Evolutionary conservation across 2,797 vertebrate species (phyloP), one percentile per base, ranked within the genome.

Genomic region (Geotrypetes seraphini): DNA sequence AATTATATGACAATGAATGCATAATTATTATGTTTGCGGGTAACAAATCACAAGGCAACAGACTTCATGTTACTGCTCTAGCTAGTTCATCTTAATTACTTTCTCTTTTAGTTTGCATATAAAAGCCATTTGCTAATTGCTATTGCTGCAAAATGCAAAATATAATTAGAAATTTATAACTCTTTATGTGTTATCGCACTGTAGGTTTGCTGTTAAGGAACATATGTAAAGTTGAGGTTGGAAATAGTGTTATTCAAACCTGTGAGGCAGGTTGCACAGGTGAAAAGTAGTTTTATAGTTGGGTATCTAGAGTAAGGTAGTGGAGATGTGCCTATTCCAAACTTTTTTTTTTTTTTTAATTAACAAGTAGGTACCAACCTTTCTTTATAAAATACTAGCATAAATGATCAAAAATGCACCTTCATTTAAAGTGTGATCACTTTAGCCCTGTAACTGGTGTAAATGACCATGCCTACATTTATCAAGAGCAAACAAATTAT

Each of bases 21-120:
- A 90, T 97, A 97, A 98, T 97, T 96, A 95, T 95, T 95, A 85
- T 95, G 88, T 96, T 97, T 97, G 91, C 95, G 90, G 92, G 88
- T 87, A 86, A 88, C 89, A 92, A 96, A 96, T 97, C 93, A 87
- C 85, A 90, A 91, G 88, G 96, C 91, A 94, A 93, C 92, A 97
- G 93, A 87, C 91, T 92, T 88, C 90, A 94, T 92, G 91, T 89
- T 89, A 84, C 89, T 89, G 90, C 92, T 90, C 88, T 95, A 85
- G 92, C 96, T 92, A 89, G 86, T 90, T 90, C 90, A 91, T 96
- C 92, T 96, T 98, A 96, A 96, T 97, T 97, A 94, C 91, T 96
- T 91, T 87, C 88, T 83, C 78, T 83, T 81, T 92, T 96, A 93
- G 90, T 98, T 98, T 93, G 92, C 92, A 98, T 96, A 96, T 97